Percentiles rank a stretch among this genome's conserved stretches.
Evolutionary conservation across 2,888 invertebrate genomes (phyloP).

Genomic region (Thymelicus sylvestris): DNA sequence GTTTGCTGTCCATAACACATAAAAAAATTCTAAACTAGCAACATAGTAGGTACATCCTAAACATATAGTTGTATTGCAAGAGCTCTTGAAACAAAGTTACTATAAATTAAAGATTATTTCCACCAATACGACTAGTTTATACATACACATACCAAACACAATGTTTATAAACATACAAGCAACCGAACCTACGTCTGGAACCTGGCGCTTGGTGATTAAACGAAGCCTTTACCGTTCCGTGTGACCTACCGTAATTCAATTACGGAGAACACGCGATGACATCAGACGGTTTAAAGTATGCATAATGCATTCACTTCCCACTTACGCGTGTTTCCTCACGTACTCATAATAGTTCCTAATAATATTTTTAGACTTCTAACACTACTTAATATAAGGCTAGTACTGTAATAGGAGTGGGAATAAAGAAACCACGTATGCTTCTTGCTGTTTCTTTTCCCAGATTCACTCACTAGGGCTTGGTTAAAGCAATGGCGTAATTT

Average conservation of each 20-base stretch:
- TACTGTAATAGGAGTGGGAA: too few relatives aligned
- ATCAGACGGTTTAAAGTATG: constrained; percentile 12
- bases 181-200: constrained; percentile 17
- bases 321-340: constrained; percentile 7
- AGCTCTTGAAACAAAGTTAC: too few relatives aligned
- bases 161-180: constrained; percentile 1
- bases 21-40: too few relatives aligned
- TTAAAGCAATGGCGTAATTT: too few relatives aligned
- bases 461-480: too few relatives aligned
- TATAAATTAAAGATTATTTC: background rate
- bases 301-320: constrained; percentile 5
- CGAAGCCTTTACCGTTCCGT: constrained; percentile 31
- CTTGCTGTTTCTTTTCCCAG: too few relatives aligned
- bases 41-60: too few relatives aligned
- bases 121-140: too few relatives aligned
- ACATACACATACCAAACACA: background rate
- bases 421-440: too few relatives aligned
- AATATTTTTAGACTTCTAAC: background rate
- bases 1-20: too few relatives aligned
- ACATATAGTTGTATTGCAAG: too few relatives aligned
- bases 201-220: constrained; percentile 21
- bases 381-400: too few relatives aligned
- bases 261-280: constrained; percentile 27
- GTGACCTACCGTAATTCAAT: constrained; percentile 33
- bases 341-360: background rate